Evolutionary conservation across 2,113 vertebrate genomes (phyloP).

Genomic region (Agapornis roseicollis): DNA sequence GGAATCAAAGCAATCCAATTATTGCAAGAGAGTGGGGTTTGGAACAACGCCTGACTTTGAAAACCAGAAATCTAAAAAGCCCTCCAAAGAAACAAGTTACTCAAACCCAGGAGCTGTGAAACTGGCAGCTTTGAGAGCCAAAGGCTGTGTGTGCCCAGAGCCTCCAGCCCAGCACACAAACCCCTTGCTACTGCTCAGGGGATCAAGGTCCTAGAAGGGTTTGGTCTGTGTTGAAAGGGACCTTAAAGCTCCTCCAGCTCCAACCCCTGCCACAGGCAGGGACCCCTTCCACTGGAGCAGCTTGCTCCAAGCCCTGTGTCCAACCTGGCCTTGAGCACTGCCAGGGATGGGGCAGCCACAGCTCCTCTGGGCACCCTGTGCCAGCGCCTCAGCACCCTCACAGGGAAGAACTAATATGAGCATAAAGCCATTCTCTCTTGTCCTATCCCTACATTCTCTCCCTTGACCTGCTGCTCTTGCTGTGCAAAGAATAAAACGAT

Average conservation of each 20-base stretch:
- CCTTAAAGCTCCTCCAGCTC: neutral
- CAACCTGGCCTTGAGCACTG: neutral
- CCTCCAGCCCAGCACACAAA: neutral
- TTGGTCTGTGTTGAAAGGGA: neutral
- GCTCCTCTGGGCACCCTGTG: neutral
- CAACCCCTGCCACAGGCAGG: neutral
- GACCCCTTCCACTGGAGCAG: neutral
- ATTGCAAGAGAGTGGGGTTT: constrained; percentile 1
- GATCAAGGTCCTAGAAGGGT: neutral
- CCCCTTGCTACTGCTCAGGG: neutral
- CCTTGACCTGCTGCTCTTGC: neutral
- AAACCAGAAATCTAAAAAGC: neutral
- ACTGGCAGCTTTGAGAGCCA: neutral
- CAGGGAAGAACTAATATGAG: neutral
- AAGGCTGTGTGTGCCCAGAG: accelerated
- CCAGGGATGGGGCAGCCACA: neutral
- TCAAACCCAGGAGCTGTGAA: accelerated
- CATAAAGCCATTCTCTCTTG: neutral
- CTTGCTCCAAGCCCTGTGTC: neutral
- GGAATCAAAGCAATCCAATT: constrained; percentile 37
- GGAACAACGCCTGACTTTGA: neutral
- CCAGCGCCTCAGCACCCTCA: neutral
- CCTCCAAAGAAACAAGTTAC: neutral
- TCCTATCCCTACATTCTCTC: neutral
- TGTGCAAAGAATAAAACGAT: neutral